Conservation (phyloP, 2,797 vertebrate genomes). For the Tadarida brasiliensis region DNA sequence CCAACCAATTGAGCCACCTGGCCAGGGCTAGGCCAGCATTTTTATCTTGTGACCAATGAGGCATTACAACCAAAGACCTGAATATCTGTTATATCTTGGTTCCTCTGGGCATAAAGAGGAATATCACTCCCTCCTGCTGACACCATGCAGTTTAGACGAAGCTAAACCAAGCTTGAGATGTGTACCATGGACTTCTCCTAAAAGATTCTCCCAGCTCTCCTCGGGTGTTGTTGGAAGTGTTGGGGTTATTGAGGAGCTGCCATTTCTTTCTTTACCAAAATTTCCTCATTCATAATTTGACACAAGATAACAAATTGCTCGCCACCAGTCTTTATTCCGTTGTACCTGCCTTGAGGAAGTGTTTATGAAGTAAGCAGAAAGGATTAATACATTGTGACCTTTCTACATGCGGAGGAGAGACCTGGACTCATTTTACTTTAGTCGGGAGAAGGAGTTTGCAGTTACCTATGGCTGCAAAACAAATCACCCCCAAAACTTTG, state of each 20-base stretch:
- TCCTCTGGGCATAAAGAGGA: neutral
- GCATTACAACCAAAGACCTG: neutral
- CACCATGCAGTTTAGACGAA: neutral
- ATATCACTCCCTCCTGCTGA: neutral
- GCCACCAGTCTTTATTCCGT: neutral
- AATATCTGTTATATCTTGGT: slow-evolving; percentile 50
- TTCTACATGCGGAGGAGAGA: neutral
- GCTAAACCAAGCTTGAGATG: neutral
- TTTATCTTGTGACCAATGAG: neutral
- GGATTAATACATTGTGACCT: neutral
- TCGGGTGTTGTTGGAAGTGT: neutral
- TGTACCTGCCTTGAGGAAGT: neutral
- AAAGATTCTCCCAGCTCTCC: neutral
- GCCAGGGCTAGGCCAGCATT: neutral
- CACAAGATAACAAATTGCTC: neutral
- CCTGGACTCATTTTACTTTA: neutral
- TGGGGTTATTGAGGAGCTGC: neutral
- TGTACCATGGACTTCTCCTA: neutral
- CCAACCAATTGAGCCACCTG: neutral
- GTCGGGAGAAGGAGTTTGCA: neutral
- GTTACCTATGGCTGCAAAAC: neutral
- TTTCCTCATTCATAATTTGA: slow-evolving; percentile 38
- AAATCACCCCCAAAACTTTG: neutral
- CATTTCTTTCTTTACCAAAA: neutral
- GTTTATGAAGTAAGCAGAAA: neutral